Percentiles rank a stretch among this genome's conserved stretches.
Conservation (phyloP, 2,113 vertebrate genomes). For the Campylorhamphus procurvoides region DNA sequence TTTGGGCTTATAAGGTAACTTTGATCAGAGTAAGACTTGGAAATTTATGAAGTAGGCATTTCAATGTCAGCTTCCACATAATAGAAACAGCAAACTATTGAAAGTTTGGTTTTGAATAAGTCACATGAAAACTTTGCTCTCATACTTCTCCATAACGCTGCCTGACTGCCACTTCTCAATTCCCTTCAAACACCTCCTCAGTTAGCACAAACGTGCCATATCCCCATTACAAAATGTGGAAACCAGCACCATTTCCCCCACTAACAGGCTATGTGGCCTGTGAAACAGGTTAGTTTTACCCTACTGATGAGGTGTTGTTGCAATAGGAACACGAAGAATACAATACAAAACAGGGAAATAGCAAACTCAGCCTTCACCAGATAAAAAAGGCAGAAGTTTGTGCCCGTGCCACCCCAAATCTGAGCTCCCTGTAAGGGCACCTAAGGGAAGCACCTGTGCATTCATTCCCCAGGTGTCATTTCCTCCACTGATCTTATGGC, state of each 20-base stretch:
- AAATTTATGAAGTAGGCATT: not conserved
- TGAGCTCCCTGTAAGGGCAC: not conserved
- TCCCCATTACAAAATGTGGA: not conserved
- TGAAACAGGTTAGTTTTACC: not conserved
- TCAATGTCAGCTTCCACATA: not conserved
- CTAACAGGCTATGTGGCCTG: not conserved
- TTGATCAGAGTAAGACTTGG: not conserved
- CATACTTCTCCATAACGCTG: not conserved
- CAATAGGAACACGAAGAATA: not conserved
- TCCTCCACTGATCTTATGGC: not conserved
- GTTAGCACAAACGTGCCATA: not conserved
- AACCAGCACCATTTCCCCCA: not conserved
- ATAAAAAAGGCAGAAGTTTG: not conserved
- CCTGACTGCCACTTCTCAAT: not conserved
- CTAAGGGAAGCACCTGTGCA: not conserved
- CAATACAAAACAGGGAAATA: not conserved
- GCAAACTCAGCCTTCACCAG: not conserved
- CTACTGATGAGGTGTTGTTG: not conserved
- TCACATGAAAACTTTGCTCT: not conserved
- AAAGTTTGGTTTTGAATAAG: not conserved
- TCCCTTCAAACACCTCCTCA: not conserved
- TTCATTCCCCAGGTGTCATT: not conserved
- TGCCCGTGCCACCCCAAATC: not conserved
- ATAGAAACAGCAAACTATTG: not conserved
- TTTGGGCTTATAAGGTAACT: not conserved